Conservation (phyloP, 2,797 vertebrate genomes). For the Chiroxiphia lanceolata region DNA sequence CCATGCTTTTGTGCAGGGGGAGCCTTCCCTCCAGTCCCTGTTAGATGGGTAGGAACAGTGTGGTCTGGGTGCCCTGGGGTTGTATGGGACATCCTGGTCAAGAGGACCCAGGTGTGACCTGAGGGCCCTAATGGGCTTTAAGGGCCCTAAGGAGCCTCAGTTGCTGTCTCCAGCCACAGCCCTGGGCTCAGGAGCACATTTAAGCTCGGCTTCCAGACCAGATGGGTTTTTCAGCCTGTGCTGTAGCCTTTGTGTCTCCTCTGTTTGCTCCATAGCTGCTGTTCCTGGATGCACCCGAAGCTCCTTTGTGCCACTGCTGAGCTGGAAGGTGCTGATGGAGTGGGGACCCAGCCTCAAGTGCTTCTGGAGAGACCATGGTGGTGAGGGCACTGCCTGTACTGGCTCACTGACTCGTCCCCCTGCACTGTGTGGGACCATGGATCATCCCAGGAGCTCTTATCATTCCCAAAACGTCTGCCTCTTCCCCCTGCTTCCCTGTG, state of each 20-base stretch:
- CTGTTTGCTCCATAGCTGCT: accelerated
- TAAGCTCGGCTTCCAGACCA: accelerated
- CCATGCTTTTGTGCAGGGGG: neutral
- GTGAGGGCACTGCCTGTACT: accelerated
- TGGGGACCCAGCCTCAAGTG: neutral
- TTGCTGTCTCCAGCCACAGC: neutral
- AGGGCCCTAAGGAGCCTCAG: neutral
- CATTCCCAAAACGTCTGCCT: accelerated
- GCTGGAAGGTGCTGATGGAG: neutral
- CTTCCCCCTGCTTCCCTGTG: neutral
- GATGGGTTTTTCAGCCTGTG: accelerated
- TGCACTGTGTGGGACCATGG: accelerated
- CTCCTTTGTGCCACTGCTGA: accelerated
- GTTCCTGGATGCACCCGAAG: accelerated
- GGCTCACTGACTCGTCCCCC: neutral
- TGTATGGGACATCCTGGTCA: accelerated
- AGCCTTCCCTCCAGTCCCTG: neutral
- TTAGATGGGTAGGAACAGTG: neutral
- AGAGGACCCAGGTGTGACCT: neutral
- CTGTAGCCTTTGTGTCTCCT: accelerated
- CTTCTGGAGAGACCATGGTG: neutral
- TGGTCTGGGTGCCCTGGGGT: neutral
- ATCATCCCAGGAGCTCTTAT: neutral
- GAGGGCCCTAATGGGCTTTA: neutral
- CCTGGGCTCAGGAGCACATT: neutral